Conservation (phyloP, 1,140 invertebrate species). For the Solenopsis invicta region DNA sequence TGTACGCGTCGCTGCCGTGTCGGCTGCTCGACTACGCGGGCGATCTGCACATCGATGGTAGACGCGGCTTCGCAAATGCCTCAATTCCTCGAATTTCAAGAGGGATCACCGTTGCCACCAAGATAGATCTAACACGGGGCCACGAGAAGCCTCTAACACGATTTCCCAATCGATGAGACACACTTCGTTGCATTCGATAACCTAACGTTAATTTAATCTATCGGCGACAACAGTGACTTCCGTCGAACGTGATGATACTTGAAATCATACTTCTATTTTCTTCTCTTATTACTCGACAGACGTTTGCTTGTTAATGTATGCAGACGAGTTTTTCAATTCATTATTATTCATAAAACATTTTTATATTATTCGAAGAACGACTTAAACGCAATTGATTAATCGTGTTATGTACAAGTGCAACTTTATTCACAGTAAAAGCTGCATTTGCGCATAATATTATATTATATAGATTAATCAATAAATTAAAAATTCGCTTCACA, state of each 20-base stretch:
- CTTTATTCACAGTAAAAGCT: too few species aligned
- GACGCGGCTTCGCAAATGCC: conserved; percentile 43
- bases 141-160: not conserved
- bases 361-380: too few species aligned
- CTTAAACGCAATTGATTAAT: too few species aligned
- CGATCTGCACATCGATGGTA: conserved; percentile 16
- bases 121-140: not conserved
- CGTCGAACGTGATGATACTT: not conserved
- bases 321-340: too few species aligned
- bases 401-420: too few species aligned
- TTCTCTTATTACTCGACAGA: not conserved
- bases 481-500: too few species aligned
- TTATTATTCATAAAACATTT: too few species aligned
- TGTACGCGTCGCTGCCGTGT: conserved; percentile 33
- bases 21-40: too few species aligned
- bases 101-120: not conserved
- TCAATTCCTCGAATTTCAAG: conserved; percentile 57
- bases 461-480: too few species aligned
- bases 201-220: not conserved
- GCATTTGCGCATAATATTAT: too few species aligned
- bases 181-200: not conserved
- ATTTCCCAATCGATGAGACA: not conserved
- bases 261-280: not conserved
- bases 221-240: not conserved
- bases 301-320: not conserved